These are phyloP conservation scores for Plusia festucae DNA, from an alignment of 2,888 invertebrate genomes.

Conservation along the genomic window DNA sequence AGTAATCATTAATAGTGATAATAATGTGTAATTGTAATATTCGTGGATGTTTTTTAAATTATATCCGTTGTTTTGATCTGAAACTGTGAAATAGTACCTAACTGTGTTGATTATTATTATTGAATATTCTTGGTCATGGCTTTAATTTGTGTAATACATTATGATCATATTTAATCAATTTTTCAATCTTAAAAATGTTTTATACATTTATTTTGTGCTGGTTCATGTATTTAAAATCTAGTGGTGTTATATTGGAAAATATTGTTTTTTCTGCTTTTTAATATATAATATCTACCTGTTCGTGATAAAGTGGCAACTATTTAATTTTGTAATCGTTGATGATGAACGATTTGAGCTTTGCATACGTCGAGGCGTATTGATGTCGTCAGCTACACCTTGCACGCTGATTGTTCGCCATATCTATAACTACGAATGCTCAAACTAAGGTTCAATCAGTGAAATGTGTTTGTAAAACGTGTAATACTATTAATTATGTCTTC, in stretches of 20 bases:
- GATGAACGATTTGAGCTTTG: conserved; percentile 40
- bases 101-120: conserved; percentile 49
- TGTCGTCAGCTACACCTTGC: conserved; percentile 20
- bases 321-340: conserved; percentile 37
- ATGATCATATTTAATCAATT: conserved; percentile 17
- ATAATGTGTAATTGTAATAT: conserved; percentile 54
- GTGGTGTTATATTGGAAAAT: neutral
- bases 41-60: conserved; percentile 38
- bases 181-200: neutral
- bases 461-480: conserved; percentile 15
- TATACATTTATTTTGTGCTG: conserved; percentile 13
- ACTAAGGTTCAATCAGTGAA: conserved; percentile 7
- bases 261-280: conserved; percentile 5
- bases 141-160: conserved; percentile 66
- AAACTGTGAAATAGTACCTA: conserved; percentile 24
- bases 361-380: conserved; percentile 19
- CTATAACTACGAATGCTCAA: conserved; percentile 9
- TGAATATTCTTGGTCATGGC: conserved; percentile 70
- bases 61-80: conserved; percentile 28
- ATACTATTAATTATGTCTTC: neutral
- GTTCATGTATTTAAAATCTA: conserved; percentile 1
- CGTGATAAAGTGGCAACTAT: conserved; percentile 56
- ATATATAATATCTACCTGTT: conserved; percentile 33
- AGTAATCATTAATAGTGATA: conserved; percentile 60
- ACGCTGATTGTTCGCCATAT: conserved; percentile 19